These are phyloP conservation scores for Malacoctenus gilli DNA, from an alignment of 2,797 vertebrate genomes.

Conservation along the genomic window DNA sequence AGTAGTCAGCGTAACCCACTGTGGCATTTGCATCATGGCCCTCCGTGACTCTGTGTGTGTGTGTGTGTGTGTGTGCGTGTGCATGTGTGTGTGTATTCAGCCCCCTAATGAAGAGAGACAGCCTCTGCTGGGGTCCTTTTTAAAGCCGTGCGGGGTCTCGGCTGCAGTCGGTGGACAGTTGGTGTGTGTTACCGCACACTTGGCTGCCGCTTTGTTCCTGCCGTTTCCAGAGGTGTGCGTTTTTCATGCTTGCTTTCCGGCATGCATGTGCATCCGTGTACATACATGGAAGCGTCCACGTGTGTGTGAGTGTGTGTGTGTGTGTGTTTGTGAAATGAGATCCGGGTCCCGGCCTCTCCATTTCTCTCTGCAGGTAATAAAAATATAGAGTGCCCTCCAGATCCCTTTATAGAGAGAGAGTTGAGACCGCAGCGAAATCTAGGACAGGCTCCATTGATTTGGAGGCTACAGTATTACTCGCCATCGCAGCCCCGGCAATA, in stretches of 20 bases:
- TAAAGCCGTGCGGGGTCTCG: slow-evolving; percentile 44
- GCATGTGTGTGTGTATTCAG: slow-evolving; percentile 31
- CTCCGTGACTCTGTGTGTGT: slow-evolving; percentile 3
- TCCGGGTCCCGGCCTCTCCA: slow-evolving; percentile 76
- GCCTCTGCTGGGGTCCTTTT: slow-evolving; percentile 61
- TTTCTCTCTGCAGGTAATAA: slow-evolving; percentile 83
- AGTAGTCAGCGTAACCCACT: slow-evolving; percentile 66
- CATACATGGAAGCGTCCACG: slow-evolving; percentile 1
- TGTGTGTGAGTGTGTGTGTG: slow-evolving; percentile 12
- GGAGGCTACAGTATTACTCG: slow-evolving; percentile 82
- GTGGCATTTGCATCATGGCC: slow-evolving; percentile 78
- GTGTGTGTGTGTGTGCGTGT: slow-evolving; percentile 31
- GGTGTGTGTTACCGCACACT: not conserved
- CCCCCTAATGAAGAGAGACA: slow-evolving; percentile 78
- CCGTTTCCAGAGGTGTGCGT: slow-evolving; percentile 30
- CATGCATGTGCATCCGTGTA: slow-evolving; percentile 7
- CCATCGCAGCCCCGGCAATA: slow-evolving; percentile 80
- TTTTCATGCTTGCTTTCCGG: slow-evolving; percentile 9
- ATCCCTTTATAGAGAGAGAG: slow-evolving; percentile 83
- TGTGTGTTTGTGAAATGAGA: slow-evolving; percentile 74
- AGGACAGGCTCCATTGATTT: slow-evolving; percentile 84
- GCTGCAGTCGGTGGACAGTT: slow-evolving; percentile 46
- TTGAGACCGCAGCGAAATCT: slow-evolving; percentile 78
- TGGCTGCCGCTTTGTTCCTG: slow-evolving; percentile 5
- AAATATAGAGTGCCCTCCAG: slow-evolving; percentile 81